Conservation (phyloP, 2,797 vertebrate species). For the Distichodus sexfasciatus region DNA sequence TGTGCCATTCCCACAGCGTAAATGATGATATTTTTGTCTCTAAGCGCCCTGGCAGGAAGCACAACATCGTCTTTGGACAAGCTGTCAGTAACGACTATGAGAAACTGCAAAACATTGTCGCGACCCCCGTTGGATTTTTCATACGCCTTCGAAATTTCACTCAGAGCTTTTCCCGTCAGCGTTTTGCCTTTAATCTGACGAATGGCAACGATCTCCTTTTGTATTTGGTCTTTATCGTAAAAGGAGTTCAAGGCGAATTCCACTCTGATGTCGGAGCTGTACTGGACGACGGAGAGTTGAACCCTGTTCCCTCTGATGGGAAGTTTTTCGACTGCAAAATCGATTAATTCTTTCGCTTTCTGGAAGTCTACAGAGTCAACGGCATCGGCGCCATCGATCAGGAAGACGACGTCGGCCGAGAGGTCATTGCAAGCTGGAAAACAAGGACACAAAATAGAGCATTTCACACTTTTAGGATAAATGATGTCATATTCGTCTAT, state of each 20-base stretch:
- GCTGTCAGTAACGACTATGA: constrained; percentile 83
- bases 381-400: constrained; percentile 77
- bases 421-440: constrained; percentile 72
- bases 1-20: constrained; percentile 76
- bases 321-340: constrained; percentile 67
- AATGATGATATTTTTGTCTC: constrained; percentile 68
- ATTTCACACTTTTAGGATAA: too few species aligned
- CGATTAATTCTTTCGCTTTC: constrained; percentile 72
- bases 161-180: constrained; percentile 73
- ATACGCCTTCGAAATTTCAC: constrained; percentile 49
- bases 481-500: too few species aligned
- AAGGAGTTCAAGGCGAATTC: constrained; percentile 71
- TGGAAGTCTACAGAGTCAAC: constrained; percentile 62
- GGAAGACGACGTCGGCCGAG: constrained; percentile 75
- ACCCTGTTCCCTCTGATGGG: constrained; percentile 67
- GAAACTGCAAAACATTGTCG: constrained; percentile 65
- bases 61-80: constrained; percentile 74
- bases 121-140: constrained; percentile 57
- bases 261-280: constrained; percentile 56
- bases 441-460: neutral
- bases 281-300: constrained; percentile 79
- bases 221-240: constrained; percentile 54
- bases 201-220: constrained; percentile 57
- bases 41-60: constrained; percentile 65
- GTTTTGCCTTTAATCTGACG: constrained; percentile 59